These are phyloP conservation scores for Aramus guarauna DNA, from an alignment of 2,113 vertebrate genomes.

Conservation along the genomic window DNA sequence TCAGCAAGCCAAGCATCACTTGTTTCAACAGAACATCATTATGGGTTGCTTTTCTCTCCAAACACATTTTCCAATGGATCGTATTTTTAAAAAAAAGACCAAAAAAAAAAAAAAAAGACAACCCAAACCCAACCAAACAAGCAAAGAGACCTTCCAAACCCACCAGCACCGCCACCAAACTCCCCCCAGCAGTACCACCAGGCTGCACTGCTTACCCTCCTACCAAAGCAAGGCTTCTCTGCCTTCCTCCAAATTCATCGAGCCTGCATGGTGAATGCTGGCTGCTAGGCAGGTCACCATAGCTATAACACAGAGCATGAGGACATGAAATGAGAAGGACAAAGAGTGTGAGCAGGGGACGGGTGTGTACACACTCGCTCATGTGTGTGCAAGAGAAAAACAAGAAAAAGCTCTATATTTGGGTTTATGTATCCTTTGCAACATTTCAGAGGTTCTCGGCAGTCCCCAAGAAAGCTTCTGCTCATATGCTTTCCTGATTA, in stretches of 20 bases:
- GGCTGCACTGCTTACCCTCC: not conserved
- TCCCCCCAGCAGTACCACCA: not conserved
- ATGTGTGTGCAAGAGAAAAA: not conserved
- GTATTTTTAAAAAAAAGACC: not conserved
- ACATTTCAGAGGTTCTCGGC: slow-evolving; percentile 49
- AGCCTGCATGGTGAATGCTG: slow-evolving; percentile 48
- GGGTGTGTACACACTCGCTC: not conserved
- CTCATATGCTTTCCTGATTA: slow-evolving; percentile 66
- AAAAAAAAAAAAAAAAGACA: not conserved
- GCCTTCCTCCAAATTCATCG: slow-evolving; percentile 16
- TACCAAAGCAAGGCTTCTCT: slow-evolving; percentile 1
- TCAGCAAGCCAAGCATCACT: slow-evolving; percentile 16
- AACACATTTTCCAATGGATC: not conserved
- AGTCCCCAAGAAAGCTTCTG: slow-evolving; percentile 55
- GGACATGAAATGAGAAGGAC: slow-evolving; percentile 51
- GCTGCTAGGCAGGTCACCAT: slow-evolving; percentile 33
- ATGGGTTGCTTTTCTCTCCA: not conserved
- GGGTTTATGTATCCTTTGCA: slow-evolving; percentile 56
- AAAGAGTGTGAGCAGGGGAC: not conserved
- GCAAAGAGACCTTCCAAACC: not conserved
- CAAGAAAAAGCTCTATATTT: slow-evolving; percentile 38
- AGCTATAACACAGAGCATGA: slow-evolving; percentile 54
- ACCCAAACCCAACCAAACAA: not conserved
- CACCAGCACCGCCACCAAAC: not conserved
- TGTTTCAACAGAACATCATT: slow-evolving; percentile 17